A percentile compares a stretch with the other conserved stretches of the same genome.
Evolutionary conservation across 2,888 invertebrate genomes (phyloP).

Genomic region (Ormyrus labotus): DNA sequence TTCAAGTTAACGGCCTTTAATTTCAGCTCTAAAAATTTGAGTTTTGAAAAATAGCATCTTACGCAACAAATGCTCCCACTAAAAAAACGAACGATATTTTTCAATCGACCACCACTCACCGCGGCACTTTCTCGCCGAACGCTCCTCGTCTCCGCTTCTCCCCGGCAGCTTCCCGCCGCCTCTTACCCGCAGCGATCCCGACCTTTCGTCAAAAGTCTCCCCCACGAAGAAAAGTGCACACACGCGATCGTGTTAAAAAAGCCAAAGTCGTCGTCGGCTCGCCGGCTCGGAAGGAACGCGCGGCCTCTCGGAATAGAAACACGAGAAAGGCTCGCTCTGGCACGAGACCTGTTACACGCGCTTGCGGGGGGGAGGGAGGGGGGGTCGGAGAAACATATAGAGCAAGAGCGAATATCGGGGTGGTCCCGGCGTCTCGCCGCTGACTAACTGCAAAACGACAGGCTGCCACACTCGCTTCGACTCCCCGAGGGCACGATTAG

Average conservation of each 20-base stretch:
- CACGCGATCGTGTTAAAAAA: conserved; percentile 8
- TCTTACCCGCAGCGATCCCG: too few relatives aligned
- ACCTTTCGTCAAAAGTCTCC: too few relatives aligned
- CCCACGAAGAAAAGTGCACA: not conserved
- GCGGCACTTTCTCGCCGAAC: too few relatives aligned
- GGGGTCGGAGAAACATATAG: conserved; percentile 11
- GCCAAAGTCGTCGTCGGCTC: conserved; percentile 12
- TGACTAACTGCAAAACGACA: conserved; percentile 50
- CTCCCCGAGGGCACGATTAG: not conserved
- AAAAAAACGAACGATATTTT: too few relatives aligned
- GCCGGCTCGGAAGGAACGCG: conserved; percentile 16
- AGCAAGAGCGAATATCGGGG: conserved; percentile 31
- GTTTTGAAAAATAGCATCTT: too few relatives aligned
- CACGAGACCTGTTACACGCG: conserved; percentile 42
- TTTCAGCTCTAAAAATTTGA: too few relatives aligned
- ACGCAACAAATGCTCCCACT: too few relatives aligned
- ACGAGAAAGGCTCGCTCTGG: conserved; percentile 38
- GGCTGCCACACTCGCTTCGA: conserved; percentile 34
- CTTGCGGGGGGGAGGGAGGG: not conserved
- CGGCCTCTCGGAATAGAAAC: conserved; percentile 29
- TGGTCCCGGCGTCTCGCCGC: conserved; percentile 41
- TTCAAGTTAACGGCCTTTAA: too few relatives aligned
- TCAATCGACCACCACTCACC: too few relatives aligned
- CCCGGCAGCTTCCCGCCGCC: too few relatives aligned
- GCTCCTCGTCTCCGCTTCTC: too few relatives aligned